Conservation (phyloP, 23 tunicate genomes). For the Halocynthia roretzi region DNA sequence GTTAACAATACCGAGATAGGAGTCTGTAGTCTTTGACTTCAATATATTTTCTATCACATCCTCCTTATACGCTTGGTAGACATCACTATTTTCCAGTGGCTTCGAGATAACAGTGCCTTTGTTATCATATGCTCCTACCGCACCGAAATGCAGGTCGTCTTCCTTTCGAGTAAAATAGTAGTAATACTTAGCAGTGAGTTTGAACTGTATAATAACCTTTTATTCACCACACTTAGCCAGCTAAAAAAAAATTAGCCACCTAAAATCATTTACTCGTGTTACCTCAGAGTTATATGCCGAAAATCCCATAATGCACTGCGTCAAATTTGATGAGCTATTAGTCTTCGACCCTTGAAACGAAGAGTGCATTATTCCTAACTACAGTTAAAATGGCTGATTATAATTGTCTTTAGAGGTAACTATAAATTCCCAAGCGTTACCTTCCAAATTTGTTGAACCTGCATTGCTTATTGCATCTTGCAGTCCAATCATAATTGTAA, state of each 20-base stretch:
- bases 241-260: too few species aligned
- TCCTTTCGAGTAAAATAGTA: conserved; percentile 5
- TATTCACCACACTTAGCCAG: too few species aligned
- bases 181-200: neutral
- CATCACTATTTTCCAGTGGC: neutral
- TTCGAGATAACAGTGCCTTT: conserved; percentile 14
- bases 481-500: neutral
- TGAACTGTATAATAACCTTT: neutral
- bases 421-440: neutral
- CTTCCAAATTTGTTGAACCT: neutral
- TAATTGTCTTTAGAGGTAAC: too few species aligned
- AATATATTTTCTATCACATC: neutral
- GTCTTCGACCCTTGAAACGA: neutral
- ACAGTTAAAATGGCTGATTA: too few species aligned
- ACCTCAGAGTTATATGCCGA: conserved; percentile 5
- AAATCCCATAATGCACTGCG: conserved; percentile 4
- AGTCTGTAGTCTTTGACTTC: neutral
- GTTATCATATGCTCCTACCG: conserved; percentile 14
- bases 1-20: neutral
- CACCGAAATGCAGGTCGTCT: conserved; percentile 2
- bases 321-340: neutral
- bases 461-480: conserved; percentile 17
- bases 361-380: neutral
- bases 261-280: neutral
- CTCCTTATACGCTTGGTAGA: neutral